These are phyloP conservation scores for Crenuchus spilurus DNA, from an alignment of 2,797 vertebrate species.

Conservation along the genomic window DNA sequence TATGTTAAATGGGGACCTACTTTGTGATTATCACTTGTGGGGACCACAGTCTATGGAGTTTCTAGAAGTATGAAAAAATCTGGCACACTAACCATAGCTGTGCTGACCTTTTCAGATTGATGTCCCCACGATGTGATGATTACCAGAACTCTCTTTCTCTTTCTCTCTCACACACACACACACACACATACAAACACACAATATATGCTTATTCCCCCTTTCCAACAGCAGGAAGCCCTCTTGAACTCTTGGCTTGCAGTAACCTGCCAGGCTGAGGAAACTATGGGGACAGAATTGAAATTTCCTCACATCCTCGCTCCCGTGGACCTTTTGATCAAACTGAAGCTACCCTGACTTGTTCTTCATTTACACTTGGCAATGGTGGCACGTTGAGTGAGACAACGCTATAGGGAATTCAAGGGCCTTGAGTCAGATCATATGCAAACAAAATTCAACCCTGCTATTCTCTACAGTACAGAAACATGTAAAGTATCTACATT, in stretches of 20 bases:
- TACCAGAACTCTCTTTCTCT: no score
- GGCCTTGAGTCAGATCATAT: constrained; percentile 26
- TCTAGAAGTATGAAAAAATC: no score
- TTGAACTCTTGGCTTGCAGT: constrained; percentile 36
- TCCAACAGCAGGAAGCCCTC: constrained; percentile 15
- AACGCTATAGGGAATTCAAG: constrained; percentile 30
- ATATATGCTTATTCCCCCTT: constrained; percentile 4
- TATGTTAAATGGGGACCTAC: no score
- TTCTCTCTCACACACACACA: background rate
- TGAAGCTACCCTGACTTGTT: constrained; percentile 36
- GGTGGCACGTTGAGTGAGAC: constrained; percentile 24
- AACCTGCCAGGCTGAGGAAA: constrained; percentile 30
- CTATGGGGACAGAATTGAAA: constrained; percentile 36
- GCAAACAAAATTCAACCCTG: constrained; percentile 33
- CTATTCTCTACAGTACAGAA: background rate
- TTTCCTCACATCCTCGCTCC: constrained; percentile 34
- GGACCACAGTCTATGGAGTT: no score
- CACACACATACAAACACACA: background rate
- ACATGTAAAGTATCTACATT: no score
- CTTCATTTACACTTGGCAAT: constrained; percentile 51
- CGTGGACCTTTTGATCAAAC: constrained; percentile 27
- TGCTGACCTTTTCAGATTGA: no score
- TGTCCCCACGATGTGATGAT: no score
- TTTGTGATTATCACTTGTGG: no score
- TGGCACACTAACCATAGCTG: no score